Evolutionary conservation across 2,797 vertebrate species (phyloP).

Genomic region (Aeoliscus strigatus): DNA sequence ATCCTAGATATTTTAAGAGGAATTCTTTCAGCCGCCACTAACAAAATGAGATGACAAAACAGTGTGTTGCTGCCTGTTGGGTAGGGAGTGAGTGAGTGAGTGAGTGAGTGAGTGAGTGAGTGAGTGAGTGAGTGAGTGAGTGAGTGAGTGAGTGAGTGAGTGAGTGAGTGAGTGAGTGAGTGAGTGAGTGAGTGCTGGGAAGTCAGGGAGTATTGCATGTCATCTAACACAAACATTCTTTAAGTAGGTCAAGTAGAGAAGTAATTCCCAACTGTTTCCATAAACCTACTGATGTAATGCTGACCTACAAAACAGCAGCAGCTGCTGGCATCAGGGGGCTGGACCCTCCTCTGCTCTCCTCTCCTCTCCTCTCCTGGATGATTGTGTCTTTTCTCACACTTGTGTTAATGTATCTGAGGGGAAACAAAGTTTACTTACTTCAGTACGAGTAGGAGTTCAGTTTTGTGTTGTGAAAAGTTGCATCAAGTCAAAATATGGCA

Average conservation of each 20-base stretch:
- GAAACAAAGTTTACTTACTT: too few relatives aligned
- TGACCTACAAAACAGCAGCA: conserved; percentile 71
- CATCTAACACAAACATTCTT: conserved; percentile 66
- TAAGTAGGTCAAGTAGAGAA: conserved; percentile 70
- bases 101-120: too few relatives aligned
- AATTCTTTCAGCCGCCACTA: conserved; percentile 53
- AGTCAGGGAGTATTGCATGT: conserved; percentile 58
- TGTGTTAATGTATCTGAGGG: too few relatives aligned
- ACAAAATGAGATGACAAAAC: conserved; percentile 57
- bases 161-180: conserved; percentile 27
- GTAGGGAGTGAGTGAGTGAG: too few relatives aligned
- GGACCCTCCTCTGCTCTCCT: conserved; percentile 35
- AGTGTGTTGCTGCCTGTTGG: too few relatives aligned
- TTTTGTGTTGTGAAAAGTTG: too few relatives aligned
- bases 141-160: too few relatives aligned
- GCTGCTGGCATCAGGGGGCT: conserved; percentile 58
- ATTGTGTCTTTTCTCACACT: conserved; percentile 6
- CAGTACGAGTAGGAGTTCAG: too few relatives aligned
- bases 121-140: too few relatives aligned
- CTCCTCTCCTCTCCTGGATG: conserved; percentile 11
- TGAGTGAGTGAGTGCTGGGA: conserved; percentile 60
- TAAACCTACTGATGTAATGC: conserved; percentile 69
- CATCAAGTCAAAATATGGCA: too few relatives aligned
- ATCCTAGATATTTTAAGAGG: too few relatives aligned
- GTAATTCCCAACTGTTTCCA: conserved; percentile 65